Base-by-base conservation (phyloP, 2,888 invertebrate genomes). In the Eupithecia exiguata region DNA sequence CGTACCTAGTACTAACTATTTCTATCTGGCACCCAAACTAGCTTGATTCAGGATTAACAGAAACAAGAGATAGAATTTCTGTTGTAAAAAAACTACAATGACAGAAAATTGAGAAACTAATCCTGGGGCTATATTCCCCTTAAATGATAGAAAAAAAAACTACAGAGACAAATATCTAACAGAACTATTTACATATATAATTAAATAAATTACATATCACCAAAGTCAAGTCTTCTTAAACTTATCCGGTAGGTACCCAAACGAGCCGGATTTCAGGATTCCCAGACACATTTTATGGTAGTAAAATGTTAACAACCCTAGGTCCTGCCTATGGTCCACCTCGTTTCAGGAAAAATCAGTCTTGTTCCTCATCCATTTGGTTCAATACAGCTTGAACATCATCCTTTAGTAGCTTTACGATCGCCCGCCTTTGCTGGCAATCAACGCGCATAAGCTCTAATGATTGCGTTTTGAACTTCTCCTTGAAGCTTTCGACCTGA, bases 381-480 rank as follows among this genome's bases (percentile, higher is more conserved):
- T 87, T 80, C 0, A 84, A 21, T 1, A 83, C 85, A 0, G 86
- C 82, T 69, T 86, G 82, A 0, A 89, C 75, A 61, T 92, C 92
- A 40, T 91, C 90, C 16, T 80, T 84, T 0, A 92, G 80, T 1
- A 92, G 69, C 0, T 69, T 43, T 3, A 91, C 86, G 88, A 92
- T 83, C 0, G 79, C 82, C 0, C 80, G 80, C 53, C 88, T 92
- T 76, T 86, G 84, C 38, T 81, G 81, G n/a, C 84, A 84, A 68
- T 92, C 91, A 0, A 87, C 84, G 0, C 81, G 79, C 5, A 91
- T 83, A 12, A 90, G 38, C 0, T 79, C 76, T 0, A 83, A 74
- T 0, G 86, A 84, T 25, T 81, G 83, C 30, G 81, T 76, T 70
- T 86, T 88, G 7, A 89, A 73, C 0, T 81, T 78, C 16, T 78